These are phyloP conservation scores for Orthonyx spaldingii DNA, from an alignment of 2,113 vertebrate species.

Conservation along the genomic window DNA sequence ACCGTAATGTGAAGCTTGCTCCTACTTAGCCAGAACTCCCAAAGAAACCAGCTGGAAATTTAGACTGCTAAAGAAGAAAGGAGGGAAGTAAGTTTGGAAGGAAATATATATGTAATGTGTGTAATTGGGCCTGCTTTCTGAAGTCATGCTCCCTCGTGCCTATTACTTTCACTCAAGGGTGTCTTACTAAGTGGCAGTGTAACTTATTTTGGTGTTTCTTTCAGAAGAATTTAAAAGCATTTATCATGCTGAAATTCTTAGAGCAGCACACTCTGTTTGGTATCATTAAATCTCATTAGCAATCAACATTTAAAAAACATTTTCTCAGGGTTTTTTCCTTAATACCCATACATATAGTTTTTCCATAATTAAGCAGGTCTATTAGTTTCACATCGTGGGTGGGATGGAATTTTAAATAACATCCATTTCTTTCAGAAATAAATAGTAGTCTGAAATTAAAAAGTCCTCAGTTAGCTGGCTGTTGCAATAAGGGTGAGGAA, in stretches of 20 bases:
- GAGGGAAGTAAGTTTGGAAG: not conserved
- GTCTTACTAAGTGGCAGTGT: conserved; percentile 5
- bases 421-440: conserved; percentile 65
- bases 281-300: conserved; percentile 71
- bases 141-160: not conserved
- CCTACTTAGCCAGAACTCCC: not conserved
- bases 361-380: conserved; percentile 71
- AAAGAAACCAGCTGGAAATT: not conserved
- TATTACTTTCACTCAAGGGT: conserved; percentile 31
- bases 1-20: not conserved
- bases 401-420: conserved; percentile 73
- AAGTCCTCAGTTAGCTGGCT: conserved; percentile 55
- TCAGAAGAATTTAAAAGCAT: conserved; percentile 54
- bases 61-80: not conserved
- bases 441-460: conserved; percentile 55
- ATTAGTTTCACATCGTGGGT: conserved; percentile 72
- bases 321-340: conserved; percentile 58
- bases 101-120: not conserved
- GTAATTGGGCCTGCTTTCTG: not conserved
- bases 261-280: conserved; percentile 59
- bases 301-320: conserved; percentile 71
- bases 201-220: conserved; percentile 48
- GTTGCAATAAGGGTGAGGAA: conserved; percentile 9
- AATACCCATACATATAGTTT: conserved; percentile 54
- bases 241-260: conserved; percentile 55